A percentile compares a stretch with the other conserved stretches of the same genome.
phyloP scores from a whole-genome alignment of 2,888 invertebrate species.

The Drosophila leonis region DNA sequence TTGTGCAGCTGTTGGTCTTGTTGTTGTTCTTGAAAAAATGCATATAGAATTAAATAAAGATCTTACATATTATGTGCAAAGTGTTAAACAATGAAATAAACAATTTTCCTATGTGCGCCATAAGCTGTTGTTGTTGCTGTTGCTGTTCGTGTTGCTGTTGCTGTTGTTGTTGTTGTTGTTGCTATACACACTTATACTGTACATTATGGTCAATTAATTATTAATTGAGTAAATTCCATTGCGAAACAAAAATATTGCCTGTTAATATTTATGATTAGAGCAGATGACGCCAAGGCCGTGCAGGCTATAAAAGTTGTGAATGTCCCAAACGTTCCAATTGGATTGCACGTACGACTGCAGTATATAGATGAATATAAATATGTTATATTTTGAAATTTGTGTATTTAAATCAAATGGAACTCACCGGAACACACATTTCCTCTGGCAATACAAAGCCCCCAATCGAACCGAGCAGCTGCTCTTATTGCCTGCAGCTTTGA shows the following conservation, averaged over 20 bases:
- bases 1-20: constrained; percentile 54
- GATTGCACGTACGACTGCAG: constrained; percentile 45
- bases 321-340: constrained; percentile 39
- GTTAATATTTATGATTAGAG: constrained; percentile 74
- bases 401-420: constrained; percentile 27
- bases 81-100: constrained; percentile 65
- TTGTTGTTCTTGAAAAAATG: constrained; percentile 61
- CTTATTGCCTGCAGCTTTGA: constrained; percentile 51
- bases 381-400: constrained; percentile 1
- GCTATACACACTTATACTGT: constrained; percentile 59
- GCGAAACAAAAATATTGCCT: constrained; percentile 62
- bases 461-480: constrained; percentile 38
- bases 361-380: constrained; percentile 15
- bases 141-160: constrained; percentile 1
- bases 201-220: constrained; percentile 74
- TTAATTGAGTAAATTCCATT: constrained; percentile 66
- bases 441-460: constrained; percentile 37
- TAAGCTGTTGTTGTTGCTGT: constrained; percentile 28
- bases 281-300: constrained; percentile 67
- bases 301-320: constrained; percentile 11
- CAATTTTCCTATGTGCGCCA: constrained; percentile 45
- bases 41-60: constrained; percentile 56
- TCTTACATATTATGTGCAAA: constrained; percentile 61
- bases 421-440: constrained; percentile 46
- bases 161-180: constrained; percentile 13